phyloP scores from a whole-genome alignment of 2,888 invertebrate genomes.

The Cheilosia urbana region DNA sequence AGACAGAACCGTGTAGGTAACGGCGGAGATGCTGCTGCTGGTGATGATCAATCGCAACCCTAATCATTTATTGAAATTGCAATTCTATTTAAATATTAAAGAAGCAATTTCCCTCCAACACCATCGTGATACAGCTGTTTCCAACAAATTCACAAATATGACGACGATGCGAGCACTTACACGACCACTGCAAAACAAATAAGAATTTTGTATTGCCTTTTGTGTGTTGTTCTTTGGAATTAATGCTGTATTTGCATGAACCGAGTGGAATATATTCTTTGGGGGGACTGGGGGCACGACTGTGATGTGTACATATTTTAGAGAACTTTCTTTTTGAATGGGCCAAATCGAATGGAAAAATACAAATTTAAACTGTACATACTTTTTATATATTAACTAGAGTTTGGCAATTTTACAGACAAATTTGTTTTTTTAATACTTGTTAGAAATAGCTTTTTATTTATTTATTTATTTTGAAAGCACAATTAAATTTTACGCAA shows the following conservation, averaged over 20 bases:
- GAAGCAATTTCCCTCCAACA: neutral
- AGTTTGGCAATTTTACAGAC: neutral
- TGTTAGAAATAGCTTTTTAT: slow-evolving; percentile 7
- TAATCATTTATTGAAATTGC: slow-evolving; percentile 35
- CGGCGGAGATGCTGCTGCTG: slow-evolving; percentile 13
- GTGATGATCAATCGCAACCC: slow-evolving; percentile 33
- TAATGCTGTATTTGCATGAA: slow-evolving; percentile 10
- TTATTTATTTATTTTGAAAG: slow-evolving; percentile 42
- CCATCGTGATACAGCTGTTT: slow-evolving; percentile 36
- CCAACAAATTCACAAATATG: slow-evolving; percentile 15
- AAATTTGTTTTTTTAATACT: neutral
- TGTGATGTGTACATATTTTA: slow-evolving; percentile 5
- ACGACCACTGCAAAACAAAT: slow-evolving; percentile 56
- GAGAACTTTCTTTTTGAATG: slow-evolving; percentile 3
- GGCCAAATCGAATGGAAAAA: neutral
- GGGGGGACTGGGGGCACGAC: neutral
- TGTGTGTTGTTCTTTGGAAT: slow-evolving; percentile 11
- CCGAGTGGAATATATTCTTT: neutral
- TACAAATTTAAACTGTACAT: neutral
- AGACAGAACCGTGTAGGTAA: slow-evolving; percentile 13
- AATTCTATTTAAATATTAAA: slow-evolving; percentile 32
- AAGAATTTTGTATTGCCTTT: slow-evolving; percentile 29
- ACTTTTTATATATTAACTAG: neutral
- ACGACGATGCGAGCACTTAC: slow-evolving; percentile 28
- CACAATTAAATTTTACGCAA: slow-evolving; percentile 25